Conservation (phyloP, 2,113 vertebrate species). For the Daubentonia madagascariensis region DNA sequence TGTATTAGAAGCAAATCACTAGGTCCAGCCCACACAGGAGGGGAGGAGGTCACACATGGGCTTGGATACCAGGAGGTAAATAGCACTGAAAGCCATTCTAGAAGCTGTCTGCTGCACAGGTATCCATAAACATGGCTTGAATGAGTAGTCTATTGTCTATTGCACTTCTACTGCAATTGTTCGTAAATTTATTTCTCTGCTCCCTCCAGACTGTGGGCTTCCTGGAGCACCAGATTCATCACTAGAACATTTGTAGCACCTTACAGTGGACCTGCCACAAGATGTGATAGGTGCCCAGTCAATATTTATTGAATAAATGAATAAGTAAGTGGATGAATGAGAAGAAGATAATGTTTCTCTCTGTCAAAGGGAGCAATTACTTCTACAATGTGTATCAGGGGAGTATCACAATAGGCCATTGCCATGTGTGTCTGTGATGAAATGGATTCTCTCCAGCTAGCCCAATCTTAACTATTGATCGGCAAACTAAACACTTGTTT, state of each 20-base stretch:
- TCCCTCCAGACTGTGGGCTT: background rate
- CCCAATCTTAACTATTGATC: constrained; percentile 53
- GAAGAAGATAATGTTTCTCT: background rate
- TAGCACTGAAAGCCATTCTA: rapidly evolving
- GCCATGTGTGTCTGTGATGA: background rate
- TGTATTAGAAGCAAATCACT: background rate
- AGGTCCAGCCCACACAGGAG: background rate
- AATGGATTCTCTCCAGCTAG: background rate
- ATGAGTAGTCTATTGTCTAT: background rate
- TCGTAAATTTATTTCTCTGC: background rate
- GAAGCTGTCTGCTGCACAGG: background rate
- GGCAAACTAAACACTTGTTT: constrained; percentile 41
- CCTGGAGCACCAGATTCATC: background rate
- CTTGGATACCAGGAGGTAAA: background rate
- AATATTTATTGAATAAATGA: constrained; percentile 22
- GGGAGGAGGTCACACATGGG: background rate
- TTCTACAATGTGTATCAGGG: background rate
- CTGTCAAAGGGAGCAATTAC: constrained; percentile 10
- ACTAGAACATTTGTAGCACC: background rate
- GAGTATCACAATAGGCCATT: background rate
- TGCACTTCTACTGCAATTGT: background rate
- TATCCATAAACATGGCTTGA: too few relatives aligned
- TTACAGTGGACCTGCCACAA: background rate
- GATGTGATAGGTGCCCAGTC: background rate
- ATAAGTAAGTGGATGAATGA: background rate